Evolutionary conservation across 1,140 invertebrate species (phyloP).

Genomic region (Lysiphlebus fabarum): DNA sequence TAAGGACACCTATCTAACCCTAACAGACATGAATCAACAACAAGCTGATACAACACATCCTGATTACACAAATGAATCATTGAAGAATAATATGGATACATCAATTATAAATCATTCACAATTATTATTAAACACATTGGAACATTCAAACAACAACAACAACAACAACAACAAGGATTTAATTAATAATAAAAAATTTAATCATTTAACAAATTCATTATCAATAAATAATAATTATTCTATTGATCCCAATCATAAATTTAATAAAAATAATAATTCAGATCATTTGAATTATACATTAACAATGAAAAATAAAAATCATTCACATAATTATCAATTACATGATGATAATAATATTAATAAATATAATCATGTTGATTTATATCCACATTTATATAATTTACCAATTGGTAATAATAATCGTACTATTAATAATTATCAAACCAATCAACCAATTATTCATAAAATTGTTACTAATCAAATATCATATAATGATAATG

Average conservation of each 20-base stretch:
- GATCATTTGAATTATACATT: constrained; percentile 34
- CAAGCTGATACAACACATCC: constrained; percentile 54
- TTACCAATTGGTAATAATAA: constrained; percentile 40
- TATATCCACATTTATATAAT: constrained; percentile 51
- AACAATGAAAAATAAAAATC: constrained; percentile 7
- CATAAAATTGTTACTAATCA: constrained; percentile 19
- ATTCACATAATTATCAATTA: not conserved
- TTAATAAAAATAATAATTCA: constrained; percentile 43
- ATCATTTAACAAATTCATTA: constrained; percentile 37
- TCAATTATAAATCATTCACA: constrained; percentile 22
- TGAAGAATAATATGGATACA: constrained; percentile 50
- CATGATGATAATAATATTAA: too few relatives aligned
- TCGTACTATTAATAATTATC: constrained; percentile 49
- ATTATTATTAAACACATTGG: constrained; percentile 17
- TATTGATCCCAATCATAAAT: constrained; percentile 28
- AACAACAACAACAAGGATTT: too few relatives aligned
- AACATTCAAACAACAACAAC: constrained; percentile 33
- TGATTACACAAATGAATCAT: constrained; percentile 50
- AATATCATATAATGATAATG: constrained; percentile 6
- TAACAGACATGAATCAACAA: constrained; percentile 49
- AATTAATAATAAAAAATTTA: not conserved
- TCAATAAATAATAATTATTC: constrained; percentile 42
- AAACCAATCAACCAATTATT: constrained; percentile 37
- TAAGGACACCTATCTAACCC: constrained; percentile 41
- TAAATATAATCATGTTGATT: constrained; percentile 10